A percentile compares a stretch with the other conserved stretches of the same genome.
Evolutionary conservation across 2,113 vertebrate genomes (phyloP).

Genomic region (Sclerurus mexicanus): DNA sequence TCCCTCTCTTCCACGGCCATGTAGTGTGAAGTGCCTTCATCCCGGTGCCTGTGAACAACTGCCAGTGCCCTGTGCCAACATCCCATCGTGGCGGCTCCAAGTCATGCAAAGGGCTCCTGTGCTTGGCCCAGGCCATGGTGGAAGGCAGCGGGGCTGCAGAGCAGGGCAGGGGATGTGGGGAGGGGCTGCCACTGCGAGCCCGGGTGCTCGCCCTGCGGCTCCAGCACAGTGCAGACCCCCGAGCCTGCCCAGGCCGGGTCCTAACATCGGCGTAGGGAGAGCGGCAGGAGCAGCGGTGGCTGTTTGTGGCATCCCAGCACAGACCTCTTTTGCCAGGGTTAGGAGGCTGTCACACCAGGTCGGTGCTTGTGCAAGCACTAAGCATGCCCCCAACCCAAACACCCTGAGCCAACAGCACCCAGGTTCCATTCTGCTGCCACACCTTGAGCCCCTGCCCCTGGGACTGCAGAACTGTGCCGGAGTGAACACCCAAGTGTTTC

Average conservation of each 20-base stretch:
- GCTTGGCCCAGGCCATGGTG: neutral
- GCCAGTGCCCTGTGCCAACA: fast-evolving
- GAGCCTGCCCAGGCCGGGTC: neutral
- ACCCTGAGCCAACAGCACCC: neutral
- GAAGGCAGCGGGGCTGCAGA: neutral
- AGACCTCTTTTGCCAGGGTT: too few species aligned
- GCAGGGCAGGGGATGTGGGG: neutral
- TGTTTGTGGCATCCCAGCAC: neutral
- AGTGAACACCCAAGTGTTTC: neutral
- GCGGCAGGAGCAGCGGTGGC: neutral
- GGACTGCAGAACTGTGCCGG: neutral
- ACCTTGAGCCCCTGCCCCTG: neutral
- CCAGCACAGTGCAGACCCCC: neutral
- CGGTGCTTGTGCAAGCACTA: neutral
- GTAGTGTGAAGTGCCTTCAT: neutral
- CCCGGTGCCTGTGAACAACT: neutral
- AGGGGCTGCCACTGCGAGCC: neutral
- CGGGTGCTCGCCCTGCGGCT: fast-evolving
- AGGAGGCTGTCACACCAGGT: neutral
- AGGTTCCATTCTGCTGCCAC: neutral
- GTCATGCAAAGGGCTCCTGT: fast-evolving
- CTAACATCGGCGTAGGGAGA: fast-evolving
- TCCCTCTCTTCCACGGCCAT: neutral
- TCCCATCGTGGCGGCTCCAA: neutral
- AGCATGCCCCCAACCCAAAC: neutral